These are phyloP conservation scores for Drosophila mettleri DNA, from an alignment of 2,888 invertebrate species.

Conservation along the genomic window DNA sequence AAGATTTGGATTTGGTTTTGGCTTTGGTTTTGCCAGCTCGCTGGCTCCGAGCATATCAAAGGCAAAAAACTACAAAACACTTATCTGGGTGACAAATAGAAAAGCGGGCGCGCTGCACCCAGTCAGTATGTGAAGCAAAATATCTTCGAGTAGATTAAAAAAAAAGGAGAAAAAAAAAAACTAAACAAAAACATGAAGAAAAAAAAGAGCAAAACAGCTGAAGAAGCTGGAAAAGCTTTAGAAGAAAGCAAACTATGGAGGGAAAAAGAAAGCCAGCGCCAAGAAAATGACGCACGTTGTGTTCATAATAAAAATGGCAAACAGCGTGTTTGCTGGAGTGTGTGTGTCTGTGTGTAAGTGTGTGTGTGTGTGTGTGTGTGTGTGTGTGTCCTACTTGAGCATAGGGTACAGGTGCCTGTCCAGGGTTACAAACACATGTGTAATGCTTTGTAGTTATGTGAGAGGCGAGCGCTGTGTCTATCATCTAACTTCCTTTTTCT, in stretches of 20 bases:
- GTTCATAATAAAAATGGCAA: constrained; percentile 68
- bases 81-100: constrained; percentile 80
- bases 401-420: constrained; percentile 21
- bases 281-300: constrained; percentile 71
- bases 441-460: constrained; percentile 2
- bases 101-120: constrained; percentile 55
- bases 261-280: constrained; percentile 2
- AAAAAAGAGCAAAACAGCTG: constrained; percentile 26
- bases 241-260: constrained; percentile 47
- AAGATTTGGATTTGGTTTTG: constrained; percentile 71
- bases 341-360: not conserved
- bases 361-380: not conserved
- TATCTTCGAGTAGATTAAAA: constrained; percentile 78
- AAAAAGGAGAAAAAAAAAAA: constrained; percentile 4
- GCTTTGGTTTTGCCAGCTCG: constrained; percentile 49
- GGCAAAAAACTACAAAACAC: constrained; percentile 77
- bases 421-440: constrained; percentile 31
- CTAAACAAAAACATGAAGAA: constrained; percentile 5
- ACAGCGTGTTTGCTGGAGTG: constrained; percentile 33
- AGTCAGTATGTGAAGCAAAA: constrained; percentile 71
- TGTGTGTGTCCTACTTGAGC: constrained; percentile 1
- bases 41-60: constrained; percentile 77
- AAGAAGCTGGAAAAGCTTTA: constrained; percentile 21
- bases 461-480: constrained; percentile 36
- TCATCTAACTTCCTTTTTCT: not conserved